phyloP scores from a whole-genome alignment of 2,888 invertebrate species.

The Diloba caeruleocephala region DNA sequence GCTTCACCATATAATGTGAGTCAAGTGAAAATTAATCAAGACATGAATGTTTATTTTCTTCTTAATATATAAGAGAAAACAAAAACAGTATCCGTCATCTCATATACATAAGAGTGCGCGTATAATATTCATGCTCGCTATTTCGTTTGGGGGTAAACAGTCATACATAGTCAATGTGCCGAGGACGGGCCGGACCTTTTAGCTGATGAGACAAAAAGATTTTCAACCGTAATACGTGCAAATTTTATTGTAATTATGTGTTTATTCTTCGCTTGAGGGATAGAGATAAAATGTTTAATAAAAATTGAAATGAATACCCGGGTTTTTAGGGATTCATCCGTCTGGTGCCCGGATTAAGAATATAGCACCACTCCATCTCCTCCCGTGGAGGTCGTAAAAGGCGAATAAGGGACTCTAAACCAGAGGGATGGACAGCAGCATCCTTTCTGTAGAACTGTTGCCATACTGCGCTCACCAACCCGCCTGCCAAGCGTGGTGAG shows the following conservation, averaged over 20 bases:
- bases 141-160: conserved; percentile 50
- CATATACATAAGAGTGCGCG: conserved; percentile 45
- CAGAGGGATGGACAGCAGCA: too few species aligned
- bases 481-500: too few species aligned
- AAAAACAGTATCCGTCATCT: conserved; percentile 30
- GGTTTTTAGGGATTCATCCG: too few species aligned
- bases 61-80: conserved; percentile 5
- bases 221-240: conserved; percentile 57
- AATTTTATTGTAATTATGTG: conserved; percentile 63
- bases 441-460: too few species aligned
- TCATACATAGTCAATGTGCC: conserved; percentile 81
- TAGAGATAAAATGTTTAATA: conserved; percentile 18
- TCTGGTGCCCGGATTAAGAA: too few species aligned
- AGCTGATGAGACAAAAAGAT: conserved; percentile 72
- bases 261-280: conserved; percentile 43
- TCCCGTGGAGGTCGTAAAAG: too few species aligned
- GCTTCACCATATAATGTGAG: too few species aligned
- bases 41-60: neutral
- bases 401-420: too few species aligned
- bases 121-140: conserved; percentile 49
- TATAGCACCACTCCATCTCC: too few species aligned
- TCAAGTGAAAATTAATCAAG: neutral
- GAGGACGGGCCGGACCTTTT: conserved; percentile 69
- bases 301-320: conserved; percentile 11
- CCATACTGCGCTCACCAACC: too few species aligned